Percentiles rank a stretch among this genome's conserved stretches.
phyloP scores from a whole-genome alignment of 2,113 vertebrate species.

The Odocoileus hemionus region DNA sequence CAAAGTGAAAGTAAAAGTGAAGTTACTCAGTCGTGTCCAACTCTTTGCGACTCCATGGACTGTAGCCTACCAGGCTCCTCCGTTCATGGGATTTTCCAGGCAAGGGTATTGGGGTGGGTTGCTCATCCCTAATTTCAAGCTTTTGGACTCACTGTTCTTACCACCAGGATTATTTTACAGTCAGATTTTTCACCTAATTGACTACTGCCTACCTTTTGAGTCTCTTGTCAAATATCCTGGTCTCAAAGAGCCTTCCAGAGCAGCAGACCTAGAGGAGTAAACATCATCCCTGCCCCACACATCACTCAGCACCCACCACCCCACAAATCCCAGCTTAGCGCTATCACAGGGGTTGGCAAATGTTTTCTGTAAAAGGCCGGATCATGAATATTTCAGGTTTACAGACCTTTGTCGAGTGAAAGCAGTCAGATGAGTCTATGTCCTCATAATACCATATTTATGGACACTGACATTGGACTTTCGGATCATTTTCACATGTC shows the following conservation, averaged over 20 bases:
- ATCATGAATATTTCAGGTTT: not conserved
- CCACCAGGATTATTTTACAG: not conserved
- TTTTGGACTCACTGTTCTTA: not conserved
- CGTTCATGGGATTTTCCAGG: too few species aligned
- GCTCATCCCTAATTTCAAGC: not conserved
- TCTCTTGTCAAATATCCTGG: not conserved
- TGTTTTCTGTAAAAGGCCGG: not conserved
- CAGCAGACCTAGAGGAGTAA: not conserved
- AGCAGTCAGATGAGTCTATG: not conserved
- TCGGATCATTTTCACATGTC: not conserved
- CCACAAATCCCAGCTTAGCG: not conserved
- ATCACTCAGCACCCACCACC: not conserved
- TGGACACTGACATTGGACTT: not conserved
- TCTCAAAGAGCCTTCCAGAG: not conserved
- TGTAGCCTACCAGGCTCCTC: too few species aligned
- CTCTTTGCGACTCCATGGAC: too few species aligned
- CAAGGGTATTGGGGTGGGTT: too few species aligned
- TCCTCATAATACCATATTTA: not conserved
- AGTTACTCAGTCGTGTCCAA: too few species aligned
- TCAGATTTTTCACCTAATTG: not conserved
- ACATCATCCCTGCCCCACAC: accelerated
- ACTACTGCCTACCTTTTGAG: not conserved
- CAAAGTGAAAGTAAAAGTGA: too few species aligned
- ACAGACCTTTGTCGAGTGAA: not conserved
- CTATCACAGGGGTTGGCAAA: not conserved